Base-by-base conservation (phyloP, 2,888 invertebrate genomes). In the Mythimna albipuncta region DNA sequence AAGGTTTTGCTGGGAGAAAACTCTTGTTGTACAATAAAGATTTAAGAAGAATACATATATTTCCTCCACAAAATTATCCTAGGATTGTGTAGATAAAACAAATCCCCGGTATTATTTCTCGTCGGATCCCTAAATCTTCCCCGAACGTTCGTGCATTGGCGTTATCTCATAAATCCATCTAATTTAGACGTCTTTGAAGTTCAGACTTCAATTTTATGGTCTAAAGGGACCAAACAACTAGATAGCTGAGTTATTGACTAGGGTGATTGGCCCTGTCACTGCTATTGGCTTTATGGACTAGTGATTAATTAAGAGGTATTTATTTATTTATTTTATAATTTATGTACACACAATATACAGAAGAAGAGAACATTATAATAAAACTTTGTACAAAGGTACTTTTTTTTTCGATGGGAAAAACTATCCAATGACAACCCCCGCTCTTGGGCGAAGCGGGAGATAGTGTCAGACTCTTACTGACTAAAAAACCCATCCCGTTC, bases 111-210 rank as follows among this genome's bases (percentile, higher is more conserved):
- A 35, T 70, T 57, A 75, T 50, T 44, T 55, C 71, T 52, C 41
- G n/a, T 57, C 78, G 50, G 50, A 55, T 55, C 54, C 3, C 32
- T 64, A 57, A 62, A 65, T 65, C 75, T 69, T 11, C 16, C 10
- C 38, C 57, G 19, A 59, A 75, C 75, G 44, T 26, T 50, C 19
- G 21, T 7, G 41, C 19, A 57, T 67, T 57, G 57, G n/a, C 2
- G 61, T 75, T 79, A 81, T 79, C 78, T 76, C 21, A 55, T 66
- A 71, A 81, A 81, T 76, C 81, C 65, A 81, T 81, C 64, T 70
- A 38, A 57, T 44, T 66, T 44, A 35, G 52, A 62, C 13, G 55
- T 70, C 66, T 81, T 81, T 59, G 32, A 64, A 70, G 50, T 44
- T 63, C 63, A 70, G 69, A 76, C 62, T 63, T 79, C 67, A 64